These are phyloP conservation scores for Bellardia bayeri DNA, from an alignment of 2,888 invertebrate species.

Conservation along the genomic window DNA sequence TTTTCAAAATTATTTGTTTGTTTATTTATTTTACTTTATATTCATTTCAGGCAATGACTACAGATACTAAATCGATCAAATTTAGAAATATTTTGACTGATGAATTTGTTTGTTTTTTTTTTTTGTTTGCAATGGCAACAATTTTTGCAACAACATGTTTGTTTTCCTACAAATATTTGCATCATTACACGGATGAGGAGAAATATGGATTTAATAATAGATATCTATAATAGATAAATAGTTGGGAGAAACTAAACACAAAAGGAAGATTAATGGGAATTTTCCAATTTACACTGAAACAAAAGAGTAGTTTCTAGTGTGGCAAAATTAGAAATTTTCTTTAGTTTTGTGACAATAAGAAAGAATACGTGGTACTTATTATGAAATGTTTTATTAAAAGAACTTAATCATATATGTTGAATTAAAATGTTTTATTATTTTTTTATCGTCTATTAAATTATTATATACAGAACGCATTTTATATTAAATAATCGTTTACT, in stretches of 20 bases:
- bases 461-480: too few species aligned
- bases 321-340: not conserved
- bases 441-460: too few species aligned
- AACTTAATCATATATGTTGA: too few species aligned
- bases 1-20: slow-evolving; percentile 44
- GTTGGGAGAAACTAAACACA: not conserved
- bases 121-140: not conserved
- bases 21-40: slow-evolving; percentile 42
- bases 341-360: not conserved
- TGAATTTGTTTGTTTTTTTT: not conserved
- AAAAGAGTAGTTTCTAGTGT: not conserved
- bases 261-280: slow-evolving; percentile 4
- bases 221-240: not conserved
- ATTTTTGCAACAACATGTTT: not conserved
- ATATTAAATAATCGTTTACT: too few species aligned
- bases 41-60: slow-evolving; percentile 53
- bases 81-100: slow-evolving; percentile 41
- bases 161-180: not conserved
- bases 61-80: slow-evolving; percentile 59
- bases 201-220: slow-evolving; percentile 1
- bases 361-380: too few species aligned
- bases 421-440: too few species aligned
- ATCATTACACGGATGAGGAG: not conserved
- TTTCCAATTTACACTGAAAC: not conserved
- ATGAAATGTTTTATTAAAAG: too few species aligned